Conservation (phyloP, 1,140 invertebrate genomes). For the Danaus plexippus region DNA sequence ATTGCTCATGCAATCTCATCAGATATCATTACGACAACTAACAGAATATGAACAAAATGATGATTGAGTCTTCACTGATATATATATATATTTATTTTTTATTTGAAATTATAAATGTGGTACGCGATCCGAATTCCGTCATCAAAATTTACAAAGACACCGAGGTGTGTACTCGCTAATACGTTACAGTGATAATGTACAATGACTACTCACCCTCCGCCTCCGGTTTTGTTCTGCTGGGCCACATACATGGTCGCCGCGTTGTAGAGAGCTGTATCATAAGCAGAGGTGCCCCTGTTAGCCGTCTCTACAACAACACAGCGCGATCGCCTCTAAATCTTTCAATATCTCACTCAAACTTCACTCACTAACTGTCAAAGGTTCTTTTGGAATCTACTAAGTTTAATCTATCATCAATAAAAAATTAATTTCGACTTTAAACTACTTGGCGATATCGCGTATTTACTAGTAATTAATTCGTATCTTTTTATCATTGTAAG, state of each 20-base stretch:
- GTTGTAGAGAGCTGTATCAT: constrained; percentile 94
- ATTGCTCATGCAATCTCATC: too few species aligned
- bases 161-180: background rate
- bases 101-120: background rate
- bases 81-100: background rate
- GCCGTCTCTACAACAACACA: constrained; percentile 66
- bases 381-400: background rate
- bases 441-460: constrained; percentile 11
- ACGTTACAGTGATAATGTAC: too few species aligned
- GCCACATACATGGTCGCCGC: constrained; percentile 94
- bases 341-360: constrained; percentile 9
- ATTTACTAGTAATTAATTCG: background rate
- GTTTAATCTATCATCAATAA: constrained; percentile 2
- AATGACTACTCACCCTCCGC: constrained; percentile 45
- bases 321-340: constrained; percentile 23
- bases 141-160: background rate
- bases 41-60: too few species aligned
- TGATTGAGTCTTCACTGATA: background rate
- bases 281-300: constrained; percentile 77
- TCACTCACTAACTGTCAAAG: background rate
- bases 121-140: background rate
- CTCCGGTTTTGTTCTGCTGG: constrained; percentile 80
- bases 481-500: too few species aligned
- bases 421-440: constrained; percentile 1
- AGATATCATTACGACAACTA: too few species aligned